Conservation (phyloP, 30 jellyfish, hydroid and myxozoan genomes). For the Mastigias papua region DNA sequence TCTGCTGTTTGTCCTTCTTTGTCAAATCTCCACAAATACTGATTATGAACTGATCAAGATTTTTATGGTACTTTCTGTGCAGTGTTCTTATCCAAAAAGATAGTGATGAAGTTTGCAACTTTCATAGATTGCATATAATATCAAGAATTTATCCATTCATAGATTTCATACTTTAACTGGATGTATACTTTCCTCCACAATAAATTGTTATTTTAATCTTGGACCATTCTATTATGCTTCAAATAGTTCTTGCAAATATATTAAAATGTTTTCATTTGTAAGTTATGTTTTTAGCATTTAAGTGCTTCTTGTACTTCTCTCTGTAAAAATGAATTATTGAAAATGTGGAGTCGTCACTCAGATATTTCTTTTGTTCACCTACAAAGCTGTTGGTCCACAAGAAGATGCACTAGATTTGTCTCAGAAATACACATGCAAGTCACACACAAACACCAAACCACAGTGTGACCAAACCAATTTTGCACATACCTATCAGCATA, state of each 20-base stretch:
- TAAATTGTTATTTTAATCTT: neutral
- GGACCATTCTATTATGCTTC: neutral
- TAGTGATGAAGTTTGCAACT: too few species aligned
- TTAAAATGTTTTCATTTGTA: conserved; percentile 35
- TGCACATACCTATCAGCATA: neutral
- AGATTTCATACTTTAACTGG: too few species aligned
- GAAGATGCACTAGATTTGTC: too few species aligned
- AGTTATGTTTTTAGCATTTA: conserved; percentile 22
- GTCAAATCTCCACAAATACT: too few species aligned
- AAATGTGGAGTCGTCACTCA: neutral
- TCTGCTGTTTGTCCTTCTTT: too few species aligned
- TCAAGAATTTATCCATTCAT: too few species aligned
- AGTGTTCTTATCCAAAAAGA: too few species aligned
- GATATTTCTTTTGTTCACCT: neutral
- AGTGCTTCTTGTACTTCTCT: conserved; percentile 10
- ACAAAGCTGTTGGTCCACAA: too few species aligned
- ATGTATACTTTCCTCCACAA: neutral
- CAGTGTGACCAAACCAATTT: neutral
- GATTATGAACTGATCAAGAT: too few species aligned
- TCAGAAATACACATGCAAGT: too few species aligned
- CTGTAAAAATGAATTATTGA: conserved; percentile 8
- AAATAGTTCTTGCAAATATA: neutral
- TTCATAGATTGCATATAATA: too few species aligned
- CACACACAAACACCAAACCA: neutral
- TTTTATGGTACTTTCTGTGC: too few species aligned